phyloP scores from a whole-genome alignment of 2,113 vertebrate species.

The Eupsittula cactorum region DNA sequence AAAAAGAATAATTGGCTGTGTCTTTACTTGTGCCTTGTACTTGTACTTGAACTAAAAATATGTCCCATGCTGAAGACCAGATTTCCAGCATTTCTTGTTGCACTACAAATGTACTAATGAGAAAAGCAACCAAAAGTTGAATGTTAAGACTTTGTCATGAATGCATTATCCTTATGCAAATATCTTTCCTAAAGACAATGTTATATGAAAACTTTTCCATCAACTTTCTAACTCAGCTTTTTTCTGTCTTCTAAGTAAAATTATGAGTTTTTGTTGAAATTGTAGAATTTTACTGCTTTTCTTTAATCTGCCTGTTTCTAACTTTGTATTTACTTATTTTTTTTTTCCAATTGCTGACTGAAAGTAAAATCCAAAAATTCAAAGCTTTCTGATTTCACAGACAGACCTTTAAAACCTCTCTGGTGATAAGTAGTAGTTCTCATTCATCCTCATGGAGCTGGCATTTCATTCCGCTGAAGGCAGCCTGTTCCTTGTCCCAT shows the following conservation, averaged over 20 bases:
- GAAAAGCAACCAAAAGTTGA: not conserved
- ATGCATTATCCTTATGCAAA: not conserved
- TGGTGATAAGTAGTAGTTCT: not conserved
- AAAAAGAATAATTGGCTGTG: not conserved
- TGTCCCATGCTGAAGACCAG: not conserved
- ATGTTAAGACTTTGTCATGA: not conserved
- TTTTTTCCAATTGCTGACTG: not conserved
- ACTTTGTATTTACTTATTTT: not conserved
- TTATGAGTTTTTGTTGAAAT: not conserved
- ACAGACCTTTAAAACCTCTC: not conserved
- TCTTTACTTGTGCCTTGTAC: not conserved
- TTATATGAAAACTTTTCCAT: not conserved
- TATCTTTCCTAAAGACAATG: not conserved
- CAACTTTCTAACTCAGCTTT: not conserved
- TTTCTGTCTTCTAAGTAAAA: not conserved
- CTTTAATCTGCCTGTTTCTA: not conserved
- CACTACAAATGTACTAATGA: not conserved
- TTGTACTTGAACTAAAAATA: not conserved
- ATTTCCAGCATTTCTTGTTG: not conserved
- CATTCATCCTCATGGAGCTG: not conserved
- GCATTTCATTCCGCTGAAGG: not conserved
- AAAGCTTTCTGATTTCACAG: not conserved
- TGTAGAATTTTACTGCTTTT: not conserved
- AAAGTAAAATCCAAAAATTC: not conserved
- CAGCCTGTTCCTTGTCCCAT: not conserved